Percentiles rank a stretch among this genome's conserved stretches.
phyloP scores from a whole-genome alignment of 2,888 invertebrate genomes.

The Sinotaia quadrata region DNA sequence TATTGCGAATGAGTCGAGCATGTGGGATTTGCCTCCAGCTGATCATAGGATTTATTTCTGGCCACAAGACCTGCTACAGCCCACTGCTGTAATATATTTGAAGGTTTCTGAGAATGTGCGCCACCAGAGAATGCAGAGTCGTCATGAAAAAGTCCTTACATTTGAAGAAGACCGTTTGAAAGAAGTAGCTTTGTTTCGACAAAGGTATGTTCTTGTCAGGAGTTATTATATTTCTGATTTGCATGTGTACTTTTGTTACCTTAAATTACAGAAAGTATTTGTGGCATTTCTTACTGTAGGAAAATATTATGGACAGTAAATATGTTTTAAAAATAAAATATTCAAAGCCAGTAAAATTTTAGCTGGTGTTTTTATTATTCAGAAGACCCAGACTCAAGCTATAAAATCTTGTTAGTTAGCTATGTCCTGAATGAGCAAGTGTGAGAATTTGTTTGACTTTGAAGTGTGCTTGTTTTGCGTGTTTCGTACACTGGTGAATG shows the following conservation, averaged over 20 bases:
- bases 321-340: too few relatives aligned
- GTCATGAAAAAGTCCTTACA: constrained; percentile 41
- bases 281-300: too few relatives aligned
- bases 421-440: too few relatives aligned
- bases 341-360: too few relatives aligned
- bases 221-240: neutral
- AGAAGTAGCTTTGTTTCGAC: constrained; percentile 47
- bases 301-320: too few relatives aligned
- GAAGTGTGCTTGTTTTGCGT: too few relatives aligned
- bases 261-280: too few relatives aligned
- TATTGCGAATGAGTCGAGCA: constrained; percentile 52
- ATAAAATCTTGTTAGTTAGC: too few relatives aligned
- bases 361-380: too few relatives aligned
- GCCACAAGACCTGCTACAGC: constrained; percentile 53
- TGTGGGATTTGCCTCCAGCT: constrained; percentile 41
- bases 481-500: too few relatives aligned
- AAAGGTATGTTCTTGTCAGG: constrained; percentile 39
- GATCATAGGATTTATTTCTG: constrained; percentile 49
- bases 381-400: too few relatives aligned
- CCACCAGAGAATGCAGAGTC: constrained; percentile 39
- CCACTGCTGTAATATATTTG: constrained; percentile 51
- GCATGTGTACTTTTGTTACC: neutral
- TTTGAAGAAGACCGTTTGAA: constrained; percentile 50
- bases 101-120: constrained; percentile 51
- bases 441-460: too few relatives aligned